Conservation (phyloP, 1,140 invertebrate species). For the Drosophila willistoni region DNA sequence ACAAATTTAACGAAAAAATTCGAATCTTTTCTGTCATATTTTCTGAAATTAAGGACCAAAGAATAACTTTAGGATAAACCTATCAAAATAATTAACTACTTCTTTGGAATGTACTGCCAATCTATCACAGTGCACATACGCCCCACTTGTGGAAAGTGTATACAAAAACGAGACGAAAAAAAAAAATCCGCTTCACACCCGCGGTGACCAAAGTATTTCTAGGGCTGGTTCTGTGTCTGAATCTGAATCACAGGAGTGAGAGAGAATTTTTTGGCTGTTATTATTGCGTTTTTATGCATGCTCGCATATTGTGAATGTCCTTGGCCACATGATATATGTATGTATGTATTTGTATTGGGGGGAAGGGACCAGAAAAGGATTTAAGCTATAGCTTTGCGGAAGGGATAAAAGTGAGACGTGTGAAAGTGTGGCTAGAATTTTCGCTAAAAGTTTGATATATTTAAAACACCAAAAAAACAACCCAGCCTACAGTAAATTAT, state of each 20-base stretch:
- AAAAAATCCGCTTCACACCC: constrained; percentile 60
- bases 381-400: neutral
- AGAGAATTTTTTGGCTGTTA: constrained; percentile 56
- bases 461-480: constrained; percentile 38
- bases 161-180: constrained; percentile 47
- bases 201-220: constrained; percentile 72
- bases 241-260: constrained; percentile 8
- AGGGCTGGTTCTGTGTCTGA: constrained; percentile 21
- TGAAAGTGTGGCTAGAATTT: constrained; percentile 49
- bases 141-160: constrained; percentile 15
- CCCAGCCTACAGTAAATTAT: constrained; percentile 61
- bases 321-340: constrained; percentile 76
- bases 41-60: too few species aligned
- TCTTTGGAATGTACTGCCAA: too few species aligned
- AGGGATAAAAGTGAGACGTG: constrained; percentile 40
- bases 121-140: neutral
- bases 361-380: constrained; percentile 41
- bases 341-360: constrained; percentile 42
- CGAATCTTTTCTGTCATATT: too few species aligned
- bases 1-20: too few species aligned
- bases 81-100: too few species aligned
- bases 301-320: constrained; percentile 79
- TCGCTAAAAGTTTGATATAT: constrained; percentile 73
- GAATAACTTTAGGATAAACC: too few species aligned
- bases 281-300: constrained; percentile 81